Conservation (phyloP, 2,888 invertebrate genomes). For the Rapana venosa region DNA sequence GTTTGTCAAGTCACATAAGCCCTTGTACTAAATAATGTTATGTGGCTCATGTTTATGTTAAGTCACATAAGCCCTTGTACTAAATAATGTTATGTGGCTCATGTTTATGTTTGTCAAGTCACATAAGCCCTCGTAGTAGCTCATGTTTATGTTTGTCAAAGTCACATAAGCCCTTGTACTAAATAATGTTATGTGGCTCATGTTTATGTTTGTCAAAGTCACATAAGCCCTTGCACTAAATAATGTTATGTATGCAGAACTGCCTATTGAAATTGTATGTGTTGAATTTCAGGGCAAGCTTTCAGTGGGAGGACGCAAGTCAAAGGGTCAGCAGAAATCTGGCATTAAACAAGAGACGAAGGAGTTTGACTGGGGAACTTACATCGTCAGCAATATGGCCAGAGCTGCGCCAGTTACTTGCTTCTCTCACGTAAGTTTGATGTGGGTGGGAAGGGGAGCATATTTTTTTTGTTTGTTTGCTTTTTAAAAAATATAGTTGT, state of each 20-base stretch:
- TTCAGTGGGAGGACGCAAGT: conserved; percentile 25
- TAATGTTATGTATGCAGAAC: neutral
- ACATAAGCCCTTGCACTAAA: neutral
- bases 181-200: no score
- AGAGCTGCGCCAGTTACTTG: conserved; percentile 87
- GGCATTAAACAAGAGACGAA: conserved; percentile 55
- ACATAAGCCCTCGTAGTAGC: neutral
- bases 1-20: no score
- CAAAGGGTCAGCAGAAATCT: conserved; percentile 41
- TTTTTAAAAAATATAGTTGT: neutral
- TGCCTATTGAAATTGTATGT: neutral
- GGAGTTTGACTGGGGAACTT: conserved; percentile 87
- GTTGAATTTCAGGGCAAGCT: conserved; percentile 36
- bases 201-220: no score
- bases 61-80: no score
- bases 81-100: no score
- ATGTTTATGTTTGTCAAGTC: no score
- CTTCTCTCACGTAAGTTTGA: conserved; percentile 83
- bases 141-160: no score
- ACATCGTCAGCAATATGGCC: conserved; percentile 83
- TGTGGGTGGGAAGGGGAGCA: no score
- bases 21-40: no score
- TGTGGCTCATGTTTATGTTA: no score
- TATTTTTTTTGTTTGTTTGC: neutral
- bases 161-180: no score